Base-by-base conservation (phyloP, 2,888 invertebrate species). In the Scaptomyza parva region DNA sequence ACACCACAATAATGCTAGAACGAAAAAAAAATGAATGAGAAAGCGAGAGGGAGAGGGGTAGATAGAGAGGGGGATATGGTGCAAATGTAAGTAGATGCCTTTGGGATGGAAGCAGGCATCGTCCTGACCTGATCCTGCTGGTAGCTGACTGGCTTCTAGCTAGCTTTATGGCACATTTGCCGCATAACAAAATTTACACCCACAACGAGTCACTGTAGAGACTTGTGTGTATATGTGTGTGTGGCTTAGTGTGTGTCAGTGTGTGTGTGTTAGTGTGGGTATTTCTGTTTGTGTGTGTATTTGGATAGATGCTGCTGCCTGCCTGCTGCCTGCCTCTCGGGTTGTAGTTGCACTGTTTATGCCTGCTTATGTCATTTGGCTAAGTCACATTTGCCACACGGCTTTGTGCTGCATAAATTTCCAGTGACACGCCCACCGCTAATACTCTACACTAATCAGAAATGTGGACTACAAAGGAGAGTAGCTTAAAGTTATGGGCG, bases 351-450 rank as follows among this genome's bases (percentile, higher is more conserved):
- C 68, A 64, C 65, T 82, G 78, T 86, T 86, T 84, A 85, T 78
- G 85, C 74, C 84, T 82, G 82, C 86, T 82, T 84, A 85, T 82
- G 85, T 87, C 82, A 85, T 77, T 82, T 85, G 85, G 81, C 84
- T 86, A 86, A 77, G 78, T 81, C 78, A 82, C 87, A 83, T 82
- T 87, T 85, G 86, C 82, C 66, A 71, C 77, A 71, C 85, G 84
- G 81, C 81, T 81, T 81, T 81, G 81, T 86, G 87, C 76, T 69
- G 82, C 86, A 82, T 82, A 82, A 78, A 82, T 82, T 80, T 64
- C 5, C 59, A 63, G 54, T 61, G 80, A 22, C 74, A 73, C 81
- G 61, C 59, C 76, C 39, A 17, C 9, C 33, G 4, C 37, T 9
- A 37, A 48, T 48, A 35, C 33, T 14, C 48, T 35, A 14, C 14